Evolutionary conservation across 2,113 vertebrate species (phyloP).

Genomic region (Thamnophis sirtalis): DNA sequence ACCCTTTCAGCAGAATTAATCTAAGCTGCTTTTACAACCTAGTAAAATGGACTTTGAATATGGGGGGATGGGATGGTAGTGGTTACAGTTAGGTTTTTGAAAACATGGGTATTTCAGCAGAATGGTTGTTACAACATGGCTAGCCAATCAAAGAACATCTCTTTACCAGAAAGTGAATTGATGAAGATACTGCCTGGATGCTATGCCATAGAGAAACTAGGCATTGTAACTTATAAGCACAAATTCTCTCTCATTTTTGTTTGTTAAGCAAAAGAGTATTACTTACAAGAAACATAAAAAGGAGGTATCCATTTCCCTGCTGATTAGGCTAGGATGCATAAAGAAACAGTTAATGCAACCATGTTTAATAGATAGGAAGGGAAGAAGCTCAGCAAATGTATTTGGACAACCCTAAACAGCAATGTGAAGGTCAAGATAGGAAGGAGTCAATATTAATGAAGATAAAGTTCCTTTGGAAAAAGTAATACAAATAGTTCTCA

Average conservation of each 20-base stretch:
- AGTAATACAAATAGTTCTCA: background rate
- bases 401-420: conserved; percentile 27
- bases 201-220: background rate
- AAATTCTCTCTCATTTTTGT: background rate
- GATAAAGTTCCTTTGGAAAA: conserved; percentile 6
- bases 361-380: conserved; percentile 9
- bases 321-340: conserved; percentile 26
- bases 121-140: background rate
- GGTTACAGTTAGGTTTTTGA: background rate
- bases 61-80: background rate
- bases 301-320: background rate
- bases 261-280: background rate
- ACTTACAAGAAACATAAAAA: conserved; percentile 8
- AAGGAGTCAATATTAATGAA: background rate
- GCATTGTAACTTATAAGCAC: background rate
- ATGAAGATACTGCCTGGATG: background rate
- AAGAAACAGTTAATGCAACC: conserved; percentile 9
- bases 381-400: background rate
- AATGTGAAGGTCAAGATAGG: conserved; percentile 41
- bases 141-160: background rate
- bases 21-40: background rate
- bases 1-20: background rate
- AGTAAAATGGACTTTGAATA: background rate
- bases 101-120: background rate
- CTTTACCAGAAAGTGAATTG: background rate